A percentile compares a stretch with the other conserved stretches of the same genome.
These are phyloP conservation scores for Belgica antarctica DNA, from an alignment of 2,888 invertebrate genomes.

Conservation along the genomic window DNA sequence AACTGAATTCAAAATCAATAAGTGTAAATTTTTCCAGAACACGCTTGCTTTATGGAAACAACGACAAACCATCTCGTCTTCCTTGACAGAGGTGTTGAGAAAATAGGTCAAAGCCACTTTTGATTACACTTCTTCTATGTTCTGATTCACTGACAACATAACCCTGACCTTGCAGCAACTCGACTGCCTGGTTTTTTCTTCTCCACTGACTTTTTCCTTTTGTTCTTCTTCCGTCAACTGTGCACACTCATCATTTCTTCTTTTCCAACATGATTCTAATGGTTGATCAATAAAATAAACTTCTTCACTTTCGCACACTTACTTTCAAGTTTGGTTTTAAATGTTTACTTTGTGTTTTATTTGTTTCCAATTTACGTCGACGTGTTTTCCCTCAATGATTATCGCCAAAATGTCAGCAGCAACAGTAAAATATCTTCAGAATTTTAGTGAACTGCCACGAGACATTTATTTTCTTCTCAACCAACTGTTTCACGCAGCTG, in stretches of 20 bases:
- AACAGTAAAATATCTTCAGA: too few relatives aligned
- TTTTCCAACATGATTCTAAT: neutral
- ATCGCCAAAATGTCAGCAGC: neutral
- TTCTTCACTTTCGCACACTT: constrained; percentile 15
- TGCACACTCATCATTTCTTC: too few relatives aligned
- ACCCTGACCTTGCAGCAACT: neutral
- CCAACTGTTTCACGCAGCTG: constrained; percentile 41
- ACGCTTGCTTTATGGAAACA: too few relatives aligned
- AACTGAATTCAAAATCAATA: too few relatives aligned
- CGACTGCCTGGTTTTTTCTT: neutral
- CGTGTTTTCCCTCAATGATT: neutral
- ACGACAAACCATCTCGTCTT: too few relatives aligned
- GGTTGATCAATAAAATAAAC: neutral
- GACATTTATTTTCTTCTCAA: constrained; percentile 12
- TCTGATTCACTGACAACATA: constrained; percentile 7
- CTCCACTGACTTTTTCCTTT: neutral
- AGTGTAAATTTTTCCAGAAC: too few relatives aligned
- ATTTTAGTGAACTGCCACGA: neutral
- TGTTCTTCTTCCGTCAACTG: too few relatives aligned
- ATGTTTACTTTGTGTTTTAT: neutral
- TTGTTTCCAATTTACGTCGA: neutral
- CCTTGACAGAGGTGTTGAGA: too few relatives aligned
- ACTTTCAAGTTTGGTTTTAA: neutral
- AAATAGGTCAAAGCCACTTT: neutral
- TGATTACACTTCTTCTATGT: neutral